These are phyloP conservation scores for Pogonomyrmex barbatus DNA, from an alignment of 1,140 invertebrate species.

Conservation along the genomic window DNA sequence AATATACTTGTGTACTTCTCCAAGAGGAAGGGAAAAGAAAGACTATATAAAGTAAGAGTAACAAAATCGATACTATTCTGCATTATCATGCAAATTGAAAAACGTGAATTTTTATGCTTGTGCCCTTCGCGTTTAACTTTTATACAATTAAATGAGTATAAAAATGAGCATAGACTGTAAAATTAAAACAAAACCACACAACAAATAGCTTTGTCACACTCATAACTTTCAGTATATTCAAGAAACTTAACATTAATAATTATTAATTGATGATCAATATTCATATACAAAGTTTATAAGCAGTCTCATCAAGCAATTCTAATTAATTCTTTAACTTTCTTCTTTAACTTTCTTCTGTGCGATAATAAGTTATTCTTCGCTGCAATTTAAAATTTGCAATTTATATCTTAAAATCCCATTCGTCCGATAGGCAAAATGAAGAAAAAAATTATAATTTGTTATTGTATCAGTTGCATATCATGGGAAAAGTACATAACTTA, in stretches of 20 bases:
- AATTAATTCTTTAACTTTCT: background rate
- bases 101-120: background rate
- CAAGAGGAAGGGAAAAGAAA: background rate
- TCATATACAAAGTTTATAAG: background rate
- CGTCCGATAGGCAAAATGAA: background rate
- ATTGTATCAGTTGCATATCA: background rate
- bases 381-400: background rate
- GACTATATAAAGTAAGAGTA: background rate
- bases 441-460: background rate
- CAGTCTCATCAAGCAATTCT: background rate
- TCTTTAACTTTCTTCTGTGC: background rate
- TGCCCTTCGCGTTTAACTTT: background rate
- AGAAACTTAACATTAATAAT: conserved; percentile 22
- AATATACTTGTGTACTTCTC: too few species aligned
- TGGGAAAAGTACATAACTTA: background rate
- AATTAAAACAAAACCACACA: conserved; percentile 9
- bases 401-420: conserved; percentile 21
- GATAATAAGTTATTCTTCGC: background rate
- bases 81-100: background rate
- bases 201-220: conserved; percentile 11
- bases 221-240: conserved; percentile 8
- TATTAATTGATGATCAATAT: background rate
- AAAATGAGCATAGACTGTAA: conserved; percentile 37
- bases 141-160: conserved; percentile 7
- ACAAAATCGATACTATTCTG: background rate